Conservation (phyloP, 2,113 vertebrate species). For the Hydropotes inermis region DNA sequence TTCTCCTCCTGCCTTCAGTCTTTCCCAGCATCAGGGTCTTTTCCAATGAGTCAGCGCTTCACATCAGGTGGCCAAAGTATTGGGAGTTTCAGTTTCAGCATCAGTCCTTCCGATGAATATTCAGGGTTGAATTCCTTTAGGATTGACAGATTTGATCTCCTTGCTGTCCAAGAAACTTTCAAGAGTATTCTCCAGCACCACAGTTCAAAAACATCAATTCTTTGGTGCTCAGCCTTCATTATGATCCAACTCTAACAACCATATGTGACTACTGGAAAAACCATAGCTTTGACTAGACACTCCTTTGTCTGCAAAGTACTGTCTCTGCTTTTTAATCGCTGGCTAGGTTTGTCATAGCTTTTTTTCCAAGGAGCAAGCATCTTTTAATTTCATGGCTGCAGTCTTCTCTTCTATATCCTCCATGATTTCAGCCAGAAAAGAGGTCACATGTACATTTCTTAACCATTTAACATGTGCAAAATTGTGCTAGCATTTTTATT, state of each 20-base stretch:
- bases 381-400: not conserved
- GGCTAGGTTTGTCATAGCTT: not conserved
- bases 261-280: not conserved
- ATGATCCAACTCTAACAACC: not conserved
- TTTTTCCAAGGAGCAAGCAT: not conserved
- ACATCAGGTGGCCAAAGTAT: not conserved
- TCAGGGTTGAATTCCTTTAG: not conserved
- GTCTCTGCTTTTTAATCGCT: not conserved
- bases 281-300: not conserved
- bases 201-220: not conserved
- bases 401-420: not conserved
- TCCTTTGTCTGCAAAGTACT: not conserved
- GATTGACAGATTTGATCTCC: not conserved
- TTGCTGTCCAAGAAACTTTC: not conserved
- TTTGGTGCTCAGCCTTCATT: not conserved
- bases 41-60: rapidly evolving
- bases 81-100: not conserved
- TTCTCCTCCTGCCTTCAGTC: not conserved
- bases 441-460: not conserved
- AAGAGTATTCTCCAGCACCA: not conserved
- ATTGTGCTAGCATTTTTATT: not conserved
- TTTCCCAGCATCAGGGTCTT: not conserved
- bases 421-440: not conserved
- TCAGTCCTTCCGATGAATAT: not conserved
- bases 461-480: not conserved